Conservation (phyloP, 2,888 invertebrate species). For the Apamea monoglypha region DNA sequence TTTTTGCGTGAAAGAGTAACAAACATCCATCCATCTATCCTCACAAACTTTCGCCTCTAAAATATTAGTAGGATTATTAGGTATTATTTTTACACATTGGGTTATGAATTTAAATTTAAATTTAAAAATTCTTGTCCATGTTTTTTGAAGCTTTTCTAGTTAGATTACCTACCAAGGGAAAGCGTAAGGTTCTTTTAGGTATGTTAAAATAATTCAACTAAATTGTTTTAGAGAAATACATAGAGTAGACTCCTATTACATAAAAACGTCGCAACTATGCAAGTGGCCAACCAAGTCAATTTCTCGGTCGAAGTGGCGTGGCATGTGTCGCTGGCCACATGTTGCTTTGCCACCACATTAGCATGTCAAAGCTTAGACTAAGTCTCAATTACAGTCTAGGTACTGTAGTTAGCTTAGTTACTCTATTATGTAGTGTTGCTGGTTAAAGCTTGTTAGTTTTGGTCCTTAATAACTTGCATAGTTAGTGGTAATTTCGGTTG, state of each 20-base stretch:
- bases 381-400: conserved; percentile 79
- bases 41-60: too few relatives aligned
- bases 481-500: conserved; percentile 18
- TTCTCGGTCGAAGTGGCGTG: conserved; percentile 56
- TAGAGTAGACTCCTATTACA: not conserved
- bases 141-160: too few relatives aligned
- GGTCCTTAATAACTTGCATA: conserved; percentile 38
- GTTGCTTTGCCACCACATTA: conserved; percentile 83
- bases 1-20: too few relatives aligned
- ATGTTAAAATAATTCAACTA: not conserved
- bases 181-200: not conserved
- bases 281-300: conserved; percentile 42
- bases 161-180: too few relatives aligned
- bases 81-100: too few relatives aligned
- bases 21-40: too few relatives aligned
- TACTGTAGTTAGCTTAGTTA: conserved; percentile 34
- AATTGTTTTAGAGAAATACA: not conserved
- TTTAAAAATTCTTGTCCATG: too few relatives aligned
- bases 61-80: too few relatives aligned
- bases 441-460: conserved; percentile 45
- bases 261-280: conserved; percentile 9
- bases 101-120: too few relatives aligned
- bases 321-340: conserved; percentile 75
- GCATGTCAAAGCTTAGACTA: conserved; percentile 86
- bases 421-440: conserved; percentile 43